A percentile compares a stretch with the other conserved stretches of the same genome.
These are phyloP conservation scores for Choristoneura fumiferana DNA, from an alignment of 1,140 invertebrate genomes.

Conservation along the genomic window DNA sequence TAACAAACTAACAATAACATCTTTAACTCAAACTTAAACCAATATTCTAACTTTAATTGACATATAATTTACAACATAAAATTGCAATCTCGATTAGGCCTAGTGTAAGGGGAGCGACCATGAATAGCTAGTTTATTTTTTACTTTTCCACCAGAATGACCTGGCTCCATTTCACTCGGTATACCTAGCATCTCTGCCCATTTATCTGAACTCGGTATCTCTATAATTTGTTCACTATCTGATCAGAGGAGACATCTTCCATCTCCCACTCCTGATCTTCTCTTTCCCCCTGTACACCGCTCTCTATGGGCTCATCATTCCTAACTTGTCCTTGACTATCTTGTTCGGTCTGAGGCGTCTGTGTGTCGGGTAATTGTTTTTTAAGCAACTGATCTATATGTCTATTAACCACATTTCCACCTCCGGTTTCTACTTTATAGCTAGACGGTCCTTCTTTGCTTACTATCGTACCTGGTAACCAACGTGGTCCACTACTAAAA, in stretches of 20 bases:
- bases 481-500: conserved; percentile 11
- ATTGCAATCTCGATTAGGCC: no score
- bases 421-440: conserved; percentile 15
- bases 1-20: no score
- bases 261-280: background rate
- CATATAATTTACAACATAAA: no score
- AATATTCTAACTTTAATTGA: no score
- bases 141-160: background rate
- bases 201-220: background rate
- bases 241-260: no score
- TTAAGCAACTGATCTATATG: background rate
- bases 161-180: background rate
- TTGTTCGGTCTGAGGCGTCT: background rate
- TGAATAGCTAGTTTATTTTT: background rate
- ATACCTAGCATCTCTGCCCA: no score
- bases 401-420: conserved; percentile 17
- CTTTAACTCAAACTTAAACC: no score
- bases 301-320: background rate
- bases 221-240: background rate
- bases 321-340: background rate
- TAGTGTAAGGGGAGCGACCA: background rate
- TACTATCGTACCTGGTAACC: conserved; percentile 22
- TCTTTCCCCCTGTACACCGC: background rate
- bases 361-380: no score
- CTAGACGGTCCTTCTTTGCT: conserved; percentile 17